Base-by-base conservation (phyloP, 2,888 invertebrate genomes). In the Drosophila melanocephala region DNA sequence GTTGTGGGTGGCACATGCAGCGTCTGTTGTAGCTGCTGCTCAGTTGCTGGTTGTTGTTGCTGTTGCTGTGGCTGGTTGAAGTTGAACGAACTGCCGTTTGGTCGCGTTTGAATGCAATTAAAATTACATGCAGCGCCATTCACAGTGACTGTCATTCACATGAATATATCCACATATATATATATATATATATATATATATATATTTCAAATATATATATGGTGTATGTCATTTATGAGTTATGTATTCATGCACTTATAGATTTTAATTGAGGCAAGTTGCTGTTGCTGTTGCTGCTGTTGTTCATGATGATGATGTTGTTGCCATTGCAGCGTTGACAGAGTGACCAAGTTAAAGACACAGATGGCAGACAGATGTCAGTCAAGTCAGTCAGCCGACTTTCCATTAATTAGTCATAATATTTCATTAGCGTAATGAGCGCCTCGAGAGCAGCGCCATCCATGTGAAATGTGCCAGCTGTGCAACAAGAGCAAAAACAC, bases 331-430 rank as follows among this genome's bases (percentile, higher is more conserved):
- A 37, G 51, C 47, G 57, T 55, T 91, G 87, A 91, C 87, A 90
- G 91, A 88, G 84, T 88, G 87, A 88, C 87, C 87, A 88, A 88
- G 81, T 88, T 91, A 89, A 89, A 91, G 90, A 78, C 83, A 91
- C 74, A 84, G 30, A 32, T 79, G 91, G 61, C 79, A 84, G 90
- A 87, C 90, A 91, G 53, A 82, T 84, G 86, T 76, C 90, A 73
- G 79, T 79, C 82, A 56, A 65, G 71, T 39, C 63, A 58, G 64
- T 44, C 77, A 77, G 84, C 42, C 84, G 87, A 87, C 85, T 86
- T 91, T 85, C 91, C 86, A 86, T 86, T 91, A 86, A 86, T 86
- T 86, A 86, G 86, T 86, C 86, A 88, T 88, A 82, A 86, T 86
- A 86, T 82, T 86, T 85, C 85, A 85, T 85, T 85, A 85, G 88